phyloP scores from a whole-genome alignment of 2,113 vertebrate species.

The Tragelaphus scriptus region DNA sequence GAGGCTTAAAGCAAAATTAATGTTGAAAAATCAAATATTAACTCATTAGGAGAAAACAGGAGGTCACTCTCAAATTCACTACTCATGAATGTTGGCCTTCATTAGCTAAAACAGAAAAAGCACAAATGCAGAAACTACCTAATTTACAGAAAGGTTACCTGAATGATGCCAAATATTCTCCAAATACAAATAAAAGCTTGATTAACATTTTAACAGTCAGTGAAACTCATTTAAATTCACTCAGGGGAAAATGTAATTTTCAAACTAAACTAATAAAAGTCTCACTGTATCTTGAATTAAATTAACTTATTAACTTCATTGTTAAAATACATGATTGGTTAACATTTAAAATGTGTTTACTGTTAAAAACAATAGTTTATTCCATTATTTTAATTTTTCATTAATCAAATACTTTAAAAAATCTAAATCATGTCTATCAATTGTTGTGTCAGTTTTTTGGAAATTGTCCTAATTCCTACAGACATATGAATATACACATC shows the following conservation, averaged over 20 bases:
- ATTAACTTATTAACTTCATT: conserved; percentile 33
- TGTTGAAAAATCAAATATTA: conserved; percentile 1
- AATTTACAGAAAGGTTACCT: conserved; percentile 39
- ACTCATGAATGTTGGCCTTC: neutral
- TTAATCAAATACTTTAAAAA: neutral
- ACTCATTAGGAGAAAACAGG: neutral
- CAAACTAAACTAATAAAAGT: conserved; percentile 33
- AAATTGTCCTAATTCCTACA: neutral
- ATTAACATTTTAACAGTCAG: conserved; percentile 33
- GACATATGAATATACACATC: neutral
- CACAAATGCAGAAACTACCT: neutral
- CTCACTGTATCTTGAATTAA: conserved; percentile 35
- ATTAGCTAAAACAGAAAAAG: conserved; percentile 6
- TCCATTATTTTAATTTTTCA: conserved; percentile 37
- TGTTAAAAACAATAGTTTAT: conserved; percentile 19
- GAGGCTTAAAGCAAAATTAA: neutral
- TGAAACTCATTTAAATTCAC: conserved; percentile 42
- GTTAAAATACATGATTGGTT: conserved; percentile 43
- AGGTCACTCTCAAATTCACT: neutral
- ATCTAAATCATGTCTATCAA: neutral
- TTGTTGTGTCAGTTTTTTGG: neutral
- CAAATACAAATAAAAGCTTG: conserved; percentile 52
- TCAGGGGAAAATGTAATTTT: conserved; percentile 31
- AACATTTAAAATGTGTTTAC: conserved; percentile 25
- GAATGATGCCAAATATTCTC: neutral